phyloP scores from a whole-genome alignment of 2,888 invertebrate genomes.

The Ichneumoninae sp. region DNA sequence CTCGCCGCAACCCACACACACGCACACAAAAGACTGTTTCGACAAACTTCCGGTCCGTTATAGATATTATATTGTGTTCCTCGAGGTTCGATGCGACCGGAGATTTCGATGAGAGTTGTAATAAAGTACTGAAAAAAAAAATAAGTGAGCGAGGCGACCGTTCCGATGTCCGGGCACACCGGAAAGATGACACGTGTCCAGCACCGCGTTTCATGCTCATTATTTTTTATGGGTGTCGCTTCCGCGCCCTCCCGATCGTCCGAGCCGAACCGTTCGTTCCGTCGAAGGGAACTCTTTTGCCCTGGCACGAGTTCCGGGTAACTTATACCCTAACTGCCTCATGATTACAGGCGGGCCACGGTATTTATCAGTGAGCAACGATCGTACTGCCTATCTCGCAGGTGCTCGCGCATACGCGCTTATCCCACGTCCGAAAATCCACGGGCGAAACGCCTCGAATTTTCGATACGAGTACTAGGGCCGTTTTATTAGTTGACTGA shows the following conservation, averaged over 20 bases:
- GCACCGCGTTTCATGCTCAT: slow-evolving; percentile 71
- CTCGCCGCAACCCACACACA: slow-evolving; percentile 33
- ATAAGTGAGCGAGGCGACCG: slow-evolving; percentile 32
- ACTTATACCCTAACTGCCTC: slow-evolving; percentile 57
- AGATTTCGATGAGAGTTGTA: slow-evolving; percentile 62
- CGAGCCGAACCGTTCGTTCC: slow-evolving; percentile 57
- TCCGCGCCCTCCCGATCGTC: slow-evolving; percentile 72
- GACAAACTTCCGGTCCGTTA: slow-evolving; percentile 61
- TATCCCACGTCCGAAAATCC: slow-evolving; percentile 19
- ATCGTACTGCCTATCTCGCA: slow-evolving; percentile 68
- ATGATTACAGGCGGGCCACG: slow-evolving; percentile 58
- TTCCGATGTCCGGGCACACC: slow-evolving; percentile 52
- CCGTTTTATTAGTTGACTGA: neutral
- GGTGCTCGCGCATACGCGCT: slow-evolving; percentile 64
- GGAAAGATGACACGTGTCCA: slow-evolving; percentile 80
- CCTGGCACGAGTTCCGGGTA: slow-evolving; percentile 58
- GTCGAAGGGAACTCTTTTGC: slow-evolving; percentile 59
- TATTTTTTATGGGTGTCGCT: slow-evolving; percentile 75
- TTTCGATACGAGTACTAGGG: neutral
- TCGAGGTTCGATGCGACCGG: slow-evolving; percentile 47
- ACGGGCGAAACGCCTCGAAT: neutral
- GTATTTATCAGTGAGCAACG: slow-evolving; percentile 74
- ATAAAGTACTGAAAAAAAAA: slow-evolving; percentile 36
- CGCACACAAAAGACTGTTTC: slow-evolving; percentile 17
- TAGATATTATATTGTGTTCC: slow-evolving; percentile 32